Conservation (phyloP, 2,797 vertebrate species). For the Scyliorhinus canicula region DNA sequence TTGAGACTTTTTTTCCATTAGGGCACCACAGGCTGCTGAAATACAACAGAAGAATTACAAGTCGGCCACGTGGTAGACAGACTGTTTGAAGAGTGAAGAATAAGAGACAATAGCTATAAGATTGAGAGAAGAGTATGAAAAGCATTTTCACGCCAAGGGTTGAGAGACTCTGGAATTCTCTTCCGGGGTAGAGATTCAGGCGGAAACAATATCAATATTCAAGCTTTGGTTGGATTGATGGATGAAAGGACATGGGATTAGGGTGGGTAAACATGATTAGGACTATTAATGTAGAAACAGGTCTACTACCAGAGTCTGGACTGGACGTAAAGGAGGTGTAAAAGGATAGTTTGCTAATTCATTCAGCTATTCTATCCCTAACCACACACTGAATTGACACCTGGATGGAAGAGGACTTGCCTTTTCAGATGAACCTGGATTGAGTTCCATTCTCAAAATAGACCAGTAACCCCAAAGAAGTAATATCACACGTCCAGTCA, state of each 20-base stretch:
- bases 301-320: neutral
- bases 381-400: neutral
- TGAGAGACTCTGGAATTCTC: neutral
- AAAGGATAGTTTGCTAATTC: neutral
- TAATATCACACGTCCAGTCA: neutral
- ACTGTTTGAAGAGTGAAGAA: neutral
- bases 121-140: neutral
- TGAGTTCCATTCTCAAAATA: neutral
- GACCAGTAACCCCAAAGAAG: neutral
- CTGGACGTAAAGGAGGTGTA: neutral
- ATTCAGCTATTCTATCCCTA: neutral
- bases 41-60: neutral
- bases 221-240: neutral
- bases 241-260: neutral
- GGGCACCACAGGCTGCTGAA: neutral
- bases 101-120: neutral
- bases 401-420: neutral
- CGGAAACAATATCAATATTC: neutral
- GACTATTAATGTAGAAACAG: neutral
- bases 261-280: neutral
- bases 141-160: neutral
- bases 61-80: neutral
- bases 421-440: neutral
- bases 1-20: neutral
- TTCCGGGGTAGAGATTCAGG: too few relatives aligned